Conservation (phyloP, 2,113 vertebrate species). For the Callocephalon fimbriatum region DNA sequence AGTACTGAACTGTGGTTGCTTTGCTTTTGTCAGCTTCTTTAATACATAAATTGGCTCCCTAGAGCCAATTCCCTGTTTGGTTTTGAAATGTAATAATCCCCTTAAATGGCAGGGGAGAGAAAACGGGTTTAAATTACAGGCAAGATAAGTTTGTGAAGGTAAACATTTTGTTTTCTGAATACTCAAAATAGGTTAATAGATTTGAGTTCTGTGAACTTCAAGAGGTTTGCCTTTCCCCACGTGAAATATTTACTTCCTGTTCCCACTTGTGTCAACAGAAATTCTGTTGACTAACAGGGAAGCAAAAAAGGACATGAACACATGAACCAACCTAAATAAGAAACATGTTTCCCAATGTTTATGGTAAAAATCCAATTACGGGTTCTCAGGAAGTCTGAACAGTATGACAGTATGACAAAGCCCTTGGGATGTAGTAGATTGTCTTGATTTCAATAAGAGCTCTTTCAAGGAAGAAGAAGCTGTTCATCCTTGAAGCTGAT, state of each 20-base stretch:
- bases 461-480: background rate
- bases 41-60: background rate
- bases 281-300: background rate
- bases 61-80: background rate
- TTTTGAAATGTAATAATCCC: conserved; percentile 23
- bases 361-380: background rate
- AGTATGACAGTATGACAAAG: background rate
- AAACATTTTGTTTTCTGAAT: conserved; percentile 58
- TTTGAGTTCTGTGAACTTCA: background rate
- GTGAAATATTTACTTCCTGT: background rate
- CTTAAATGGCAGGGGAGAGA: background rate
- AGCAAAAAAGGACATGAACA: background rate
- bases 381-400: background rate
- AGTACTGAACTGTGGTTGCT: background rate
- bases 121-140: conserved; percentile 18
- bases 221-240: background rate
- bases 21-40: background rate
- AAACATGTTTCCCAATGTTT: background rate
- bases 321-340: conserved; percentile 12
- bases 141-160: background rate
- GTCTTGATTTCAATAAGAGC: background rate
- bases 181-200: background rate
- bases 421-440: background rate
- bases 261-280: background rate
- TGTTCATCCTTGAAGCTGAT: background rate